Evolutionary conservation across 2,797 vertebrate species (phyloP).

Genomic region (Myripristis murdjan): DNA sequence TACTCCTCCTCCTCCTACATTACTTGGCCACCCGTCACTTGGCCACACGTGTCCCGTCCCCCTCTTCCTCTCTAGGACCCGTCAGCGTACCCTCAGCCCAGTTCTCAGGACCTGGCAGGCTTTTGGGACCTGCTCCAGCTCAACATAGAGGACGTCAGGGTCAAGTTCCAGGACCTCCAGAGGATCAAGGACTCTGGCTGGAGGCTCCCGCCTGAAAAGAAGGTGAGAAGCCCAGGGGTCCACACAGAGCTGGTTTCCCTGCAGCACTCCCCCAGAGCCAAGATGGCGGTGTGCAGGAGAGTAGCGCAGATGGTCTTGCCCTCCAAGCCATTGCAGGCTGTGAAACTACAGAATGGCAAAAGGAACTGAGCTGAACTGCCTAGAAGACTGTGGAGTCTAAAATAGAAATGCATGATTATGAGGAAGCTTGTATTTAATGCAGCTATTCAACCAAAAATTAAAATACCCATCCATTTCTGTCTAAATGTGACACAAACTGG

Average conservation of each 20-base stretch:
- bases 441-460: conserved; percentile 9
- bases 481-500: too few relatives aligned
- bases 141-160: conserved; percentile 96
- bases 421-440: conserved; percentile 23
- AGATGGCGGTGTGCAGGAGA: conserved; percentile 75
- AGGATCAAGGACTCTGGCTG: conserved; percentile 97
- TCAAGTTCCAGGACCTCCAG: conserved; percentile 98
- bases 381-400: conserved; percentile 27
- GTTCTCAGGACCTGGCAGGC: conserved; percentile 96
- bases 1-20: background rate
- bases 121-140: conserved; percentile 99
- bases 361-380: conserved; percentile 63
- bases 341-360: conserved; percentile 62
- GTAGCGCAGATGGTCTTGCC: conserved; percentile 67
- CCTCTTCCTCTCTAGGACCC: conserved; percentile 79
- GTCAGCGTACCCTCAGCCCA: conserved; percentile 94
- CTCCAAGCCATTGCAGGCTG: conserved; percentile 56
- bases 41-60: conserved; percentile 1
- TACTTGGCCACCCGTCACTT: background rate
- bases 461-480: background rate
- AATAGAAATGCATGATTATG: conserved; percentile 4
- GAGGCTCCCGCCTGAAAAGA: conserved; percentile 94
- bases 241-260: conserved; percentile 64
- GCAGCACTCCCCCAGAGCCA: conserved; percentile 71
- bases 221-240: conserved; percentile 86